These are phyloP conservation scores for Bagarius yarrelli DNA, from an alignment of 2,113 vertebrate genomes.

Conservation along the genomic window DNA sequence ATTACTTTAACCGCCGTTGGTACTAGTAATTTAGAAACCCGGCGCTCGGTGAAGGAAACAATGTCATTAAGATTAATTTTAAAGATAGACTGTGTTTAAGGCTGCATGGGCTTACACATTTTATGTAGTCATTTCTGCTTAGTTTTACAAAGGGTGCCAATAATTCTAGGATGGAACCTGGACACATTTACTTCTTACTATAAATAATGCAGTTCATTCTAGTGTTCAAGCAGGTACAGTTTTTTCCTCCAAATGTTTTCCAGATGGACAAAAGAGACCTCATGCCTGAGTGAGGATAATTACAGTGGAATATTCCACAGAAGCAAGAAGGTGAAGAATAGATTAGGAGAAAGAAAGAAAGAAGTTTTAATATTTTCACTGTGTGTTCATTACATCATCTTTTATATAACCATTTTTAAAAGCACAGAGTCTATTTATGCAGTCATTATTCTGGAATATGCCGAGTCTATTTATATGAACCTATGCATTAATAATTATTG, in stretches of 20 bases:
- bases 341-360: background rate
- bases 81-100: background rate
- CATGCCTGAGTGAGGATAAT: conserved; percentile 35
- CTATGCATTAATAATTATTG: background rate
- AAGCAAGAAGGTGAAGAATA: background rate
- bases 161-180: conserved; percentile 4
- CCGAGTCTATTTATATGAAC: background rate
- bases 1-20: background rate
- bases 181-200: conserved; percentile 15
- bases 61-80: background rate
- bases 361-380: background rate
- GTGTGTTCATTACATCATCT: background rate
- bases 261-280: conserved; percentile 40
- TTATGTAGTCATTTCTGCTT: background rate
- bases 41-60: background rate
- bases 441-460: no score
- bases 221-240: conserved; percentile 3
- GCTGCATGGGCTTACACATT: background rate
- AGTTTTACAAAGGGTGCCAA: background rate
- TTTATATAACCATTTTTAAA: no score
- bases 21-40: background rate
- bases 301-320: conserved; percentile 39
- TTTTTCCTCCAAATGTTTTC: conserved; percentile 37
- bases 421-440: no score
- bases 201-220: conserved; percentile 25